A percentile compares a stretch with the other conserved stretches of the same genome.
Evolutionary conservation across 2,113 vertebrate species (phyloP).

Genomic region (Phyllopteryx taeniolatus): DNA sequence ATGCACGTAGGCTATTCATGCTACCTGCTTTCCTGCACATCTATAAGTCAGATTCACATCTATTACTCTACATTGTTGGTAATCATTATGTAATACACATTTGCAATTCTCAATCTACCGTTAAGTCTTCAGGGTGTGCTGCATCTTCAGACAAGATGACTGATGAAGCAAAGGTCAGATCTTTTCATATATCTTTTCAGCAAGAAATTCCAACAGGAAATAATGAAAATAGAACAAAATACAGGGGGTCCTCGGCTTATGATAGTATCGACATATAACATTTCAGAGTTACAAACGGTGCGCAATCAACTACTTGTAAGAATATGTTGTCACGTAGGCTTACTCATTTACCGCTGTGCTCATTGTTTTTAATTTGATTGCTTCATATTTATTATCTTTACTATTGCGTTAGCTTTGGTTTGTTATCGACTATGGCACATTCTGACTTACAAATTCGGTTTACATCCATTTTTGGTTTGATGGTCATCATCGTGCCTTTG

Average conservation of each 20-base stretch:
- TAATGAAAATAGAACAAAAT: neutral
- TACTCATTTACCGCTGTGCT: no score
- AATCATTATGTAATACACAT: neutral
- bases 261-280: neutral
- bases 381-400: no score
- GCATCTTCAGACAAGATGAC: slow-evolving; percentile 1
- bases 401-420: no score
- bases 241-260: neutral
- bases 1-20: neutral
- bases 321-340: neutral
- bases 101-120: neutral
- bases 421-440: no score
- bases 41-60: neutral
- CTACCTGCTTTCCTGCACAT: neutral
- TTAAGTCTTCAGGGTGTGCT: neutral
- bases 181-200: neutral
- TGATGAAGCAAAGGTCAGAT: neutral
- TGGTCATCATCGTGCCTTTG: no score
- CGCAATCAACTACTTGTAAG: neutral
- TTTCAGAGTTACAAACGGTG: neutral
- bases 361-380: no score
- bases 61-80: neutral
- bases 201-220: neutral
- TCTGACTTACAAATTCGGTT: no score
- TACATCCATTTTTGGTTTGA: no score